Conservation (phyloP, 1,140 invertebrate genomes). For the Yoshiicerus persimilis region DNA sequence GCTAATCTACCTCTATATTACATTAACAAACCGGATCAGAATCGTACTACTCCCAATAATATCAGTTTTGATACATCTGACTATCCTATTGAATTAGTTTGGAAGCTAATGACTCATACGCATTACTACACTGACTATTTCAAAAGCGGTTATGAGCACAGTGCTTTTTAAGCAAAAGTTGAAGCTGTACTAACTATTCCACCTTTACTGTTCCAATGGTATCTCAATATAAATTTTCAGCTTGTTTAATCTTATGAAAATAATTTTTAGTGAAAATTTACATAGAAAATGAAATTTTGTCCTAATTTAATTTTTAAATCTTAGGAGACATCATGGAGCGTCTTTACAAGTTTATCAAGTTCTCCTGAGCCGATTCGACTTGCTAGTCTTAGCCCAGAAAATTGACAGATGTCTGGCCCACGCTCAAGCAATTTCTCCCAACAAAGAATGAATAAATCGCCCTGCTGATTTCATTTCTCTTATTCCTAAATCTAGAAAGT, state of each 20-base stretch:
- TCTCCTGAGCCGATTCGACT: background rate
- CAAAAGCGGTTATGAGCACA: background rate
- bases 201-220: slow-evolving; percentile 22
- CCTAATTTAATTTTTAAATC: background rate
- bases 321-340: slow-evolving; percentile 30
- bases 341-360: background rate
- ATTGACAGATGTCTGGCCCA: background rate
- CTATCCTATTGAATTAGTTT: background rate
- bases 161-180: background rate
- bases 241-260: background rate
- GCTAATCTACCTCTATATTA: background rate
- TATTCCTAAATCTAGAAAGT: background rate
- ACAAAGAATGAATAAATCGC: background rate
- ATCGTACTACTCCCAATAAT: background rate
- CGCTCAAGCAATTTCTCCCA: background rate
- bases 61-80: background rate
- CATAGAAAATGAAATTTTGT: background rate
- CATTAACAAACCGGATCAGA: background rate
- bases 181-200: slow-evolving; percentile 13
- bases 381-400: background rate
- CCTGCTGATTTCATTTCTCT: background rate
- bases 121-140: background rate
- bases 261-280: background rate
- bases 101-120: background rate
- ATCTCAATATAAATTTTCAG: background rate